Percentiles rank a stretch among this genome's conserved stretches.
Conservation (phyloP, 2,113 vertebrate genomes). For the Platysteira castanea region DNA sequence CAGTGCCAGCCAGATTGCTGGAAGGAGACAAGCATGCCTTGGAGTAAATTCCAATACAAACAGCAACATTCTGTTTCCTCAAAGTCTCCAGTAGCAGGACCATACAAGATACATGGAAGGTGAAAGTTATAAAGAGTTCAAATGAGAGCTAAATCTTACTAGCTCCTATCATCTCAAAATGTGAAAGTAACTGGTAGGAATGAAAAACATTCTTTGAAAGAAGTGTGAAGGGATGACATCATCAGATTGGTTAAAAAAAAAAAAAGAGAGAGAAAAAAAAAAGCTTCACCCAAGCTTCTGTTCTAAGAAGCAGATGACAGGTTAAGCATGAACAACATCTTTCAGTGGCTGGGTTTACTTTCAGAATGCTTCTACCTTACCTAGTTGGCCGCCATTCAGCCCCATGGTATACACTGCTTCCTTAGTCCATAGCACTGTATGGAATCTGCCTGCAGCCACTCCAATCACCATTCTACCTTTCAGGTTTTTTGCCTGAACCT, state of each 20-base stretch:
- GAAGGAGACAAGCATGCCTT: background rate
- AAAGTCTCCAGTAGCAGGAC: background rate
- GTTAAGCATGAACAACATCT: background rate
- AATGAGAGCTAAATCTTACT: background rate
- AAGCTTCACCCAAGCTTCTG: background rate
- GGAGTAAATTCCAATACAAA: background rate
- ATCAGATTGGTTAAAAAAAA: background rate
- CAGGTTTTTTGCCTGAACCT: constrained; percentile 91
- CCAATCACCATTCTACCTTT: constrained; percentile 90
- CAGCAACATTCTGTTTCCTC: background rate
- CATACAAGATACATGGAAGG: background rate
- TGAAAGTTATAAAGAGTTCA: background rate
- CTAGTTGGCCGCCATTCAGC: constrained; percentile 94
- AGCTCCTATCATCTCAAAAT: background rate
- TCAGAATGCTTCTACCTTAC: constrained; percentile 68
- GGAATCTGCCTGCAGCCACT: constrained; percentile 93
- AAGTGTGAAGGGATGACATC: background rate
- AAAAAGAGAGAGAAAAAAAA: background rate
- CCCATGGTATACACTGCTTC: constrained; percentile 95
- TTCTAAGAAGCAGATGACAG: background rate
- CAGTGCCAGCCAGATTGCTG: background rate
- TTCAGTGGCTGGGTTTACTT: background rate
- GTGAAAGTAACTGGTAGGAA: background rate
- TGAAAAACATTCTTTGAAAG: background rate
- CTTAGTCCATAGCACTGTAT: constrained; percentile 94